Evolutionary conservation across 2,797 vertebrate genomes (phyloP), one percentile per base, ranked within the genome.

Genomic region (Enteromius unitaeniatus): DNA sequence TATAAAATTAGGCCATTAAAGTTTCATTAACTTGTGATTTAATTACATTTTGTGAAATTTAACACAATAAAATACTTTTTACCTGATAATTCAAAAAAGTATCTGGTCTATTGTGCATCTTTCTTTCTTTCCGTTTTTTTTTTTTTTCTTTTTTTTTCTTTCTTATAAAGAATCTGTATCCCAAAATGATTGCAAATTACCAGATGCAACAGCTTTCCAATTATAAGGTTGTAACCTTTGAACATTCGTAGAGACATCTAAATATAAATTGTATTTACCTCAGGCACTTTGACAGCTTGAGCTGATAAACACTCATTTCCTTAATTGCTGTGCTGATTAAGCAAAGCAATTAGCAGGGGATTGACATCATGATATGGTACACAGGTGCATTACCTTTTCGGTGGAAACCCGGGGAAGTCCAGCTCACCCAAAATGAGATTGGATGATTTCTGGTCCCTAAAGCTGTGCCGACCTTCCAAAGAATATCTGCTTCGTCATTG

Each of bases 391-490:
- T 99, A 99, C 92, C 94, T 99, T 89, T 99, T 99, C 91, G 98
- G 98, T 80, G 98, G 98, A 75, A 99, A 99, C 94, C 98, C 98
- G 4, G 98, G 98, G 53, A 99, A 99, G 91, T 99, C 98, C 17
- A 99, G 97, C 86, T 99, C 98, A 89, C 98, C 98, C 21, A 99
- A 99, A 91, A 99, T 99, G 98, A 96, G 98, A 65, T 93, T 99
- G 90, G 98, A 99, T 28, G 98, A 99, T 91, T 99, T 99, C 93
- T 99, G 98, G 98, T 99, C 98, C 69, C 93, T 99, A 89, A 98
- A 99, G 92, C 95, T 99, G 83, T 99, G 98, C 91, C 96, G 98
- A 51, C 98, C 98, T 89, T 98, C 98, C 19, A 99, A 99, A 92
- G 98, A 99, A 89, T 99, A 99, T 86, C 94, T 99, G 89, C 94